These are phyloP conservation scores for Athrips mouffetella DNA, from an alignment of 2,888 invertebrate genomes.

Conservation along the genomic window DNA sequence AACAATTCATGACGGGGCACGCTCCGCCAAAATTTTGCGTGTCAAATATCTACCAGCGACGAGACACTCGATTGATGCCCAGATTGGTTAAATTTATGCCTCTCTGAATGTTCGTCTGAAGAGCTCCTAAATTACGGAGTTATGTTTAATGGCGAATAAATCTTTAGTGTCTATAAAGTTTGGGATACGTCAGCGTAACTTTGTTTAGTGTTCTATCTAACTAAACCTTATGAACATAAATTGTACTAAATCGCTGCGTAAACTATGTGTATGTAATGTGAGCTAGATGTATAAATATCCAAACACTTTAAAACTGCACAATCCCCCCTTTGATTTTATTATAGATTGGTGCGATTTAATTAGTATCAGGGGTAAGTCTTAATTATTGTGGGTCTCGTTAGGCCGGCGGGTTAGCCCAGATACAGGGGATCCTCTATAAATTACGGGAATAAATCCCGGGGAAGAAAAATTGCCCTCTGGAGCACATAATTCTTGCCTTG, in stretches of 20 bases:
- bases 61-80: conserved; percentile 52
- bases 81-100: conserved; percentile 46
- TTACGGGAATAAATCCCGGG: conserved; percentile 77
- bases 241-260: no score
- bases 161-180: conserved; percentile 4
- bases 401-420: conserved; percentile 71
- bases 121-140: conserved; percentile 1
- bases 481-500: conserved; percentile 80
- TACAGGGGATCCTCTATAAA: conserved; percentile 77
- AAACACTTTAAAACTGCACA: no score
- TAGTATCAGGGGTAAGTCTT: conserved; percentile 51
- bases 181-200: neutral
- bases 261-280: no score
- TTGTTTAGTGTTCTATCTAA: neutral
- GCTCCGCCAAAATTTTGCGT: conserved; percentile 70
- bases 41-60: conserved; percentile 61
- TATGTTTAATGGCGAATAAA: conserved; percentile 4
- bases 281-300: neutral
- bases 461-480: conserved; percentile 79
- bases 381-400: conserved; percentile 57
- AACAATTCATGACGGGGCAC: conserved; percentile 71
- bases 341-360: conserved; percentile 13
- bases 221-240: no score
- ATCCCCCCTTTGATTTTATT: conserved; percentile 12
- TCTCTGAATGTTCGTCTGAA: neutral